A percentile compares a stretch with the other conserved stretches of the same genome.
These are phyloP conservation scores for Drosophila nigromelanica DNA, from an alignment of 1,140 invertebrate genomes.

Conservation along the genomic window DNA sequence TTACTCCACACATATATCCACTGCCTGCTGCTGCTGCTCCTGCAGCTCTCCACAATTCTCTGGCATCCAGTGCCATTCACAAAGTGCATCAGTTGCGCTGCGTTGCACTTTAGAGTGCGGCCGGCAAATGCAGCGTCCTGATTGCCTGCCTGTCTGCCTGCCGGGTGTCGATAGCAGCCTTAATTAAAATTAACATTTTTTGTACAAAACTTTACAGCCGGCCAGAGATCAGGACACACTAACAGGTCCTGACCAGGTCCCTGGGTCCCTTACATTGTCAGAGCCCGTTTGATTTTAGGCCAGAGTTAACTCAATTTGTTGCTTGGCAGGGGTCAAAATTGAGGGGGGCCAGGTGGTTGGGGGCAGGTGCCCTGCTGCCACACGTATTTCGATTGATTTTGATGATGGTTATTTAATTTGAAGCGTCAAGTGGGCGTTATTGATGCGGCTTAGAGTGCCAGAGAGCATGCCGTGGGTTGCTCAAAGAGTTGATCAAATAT, in stretches of 20 bases:
- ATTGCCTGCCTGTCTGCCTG: slow-evolving; percentile 41
- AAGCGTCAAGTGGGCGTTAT: slow-evolving; percentile 79
- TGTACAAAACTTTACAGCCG: slow-evolving; percentile 70
- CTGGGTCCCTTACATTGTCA: slow-evolving; percentile 54
- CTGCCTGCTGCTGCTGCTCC: neutral
- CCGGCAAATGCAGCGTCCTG: slow-evolving; percentile 42
- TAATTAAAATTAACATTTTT: slow-evolving; percentile 84
- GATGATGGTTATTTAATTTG: slow-evolving; percentile 83
- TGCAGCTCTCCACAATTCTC: neutral
- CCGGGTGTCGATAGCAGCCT: slow-evolving; percentile 78
- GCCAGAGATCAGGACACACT: slow-evolving; percentile 30
- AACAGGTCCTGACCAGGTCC: neutral
- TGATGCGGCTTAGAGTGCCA: slow-evolving; percentile 60
- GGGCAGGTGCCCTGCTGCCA: neutral
- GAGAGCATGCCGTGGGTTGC: slow-evolving; percentile 1
- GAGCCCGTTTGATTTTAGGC: slow-evolving; percentile 63
- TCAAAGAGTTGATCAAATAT: neutral
- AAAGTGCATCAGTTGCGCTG: slow-evolving; percentile 80
- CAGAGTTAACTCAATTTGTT: slow-evolving; percentile 78
- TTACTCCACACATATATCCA: slow-evolving; percentile 18
- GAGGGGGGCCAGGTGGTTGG: neutral
- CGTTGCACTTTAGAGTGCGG: slow-evolving; percentile 77
- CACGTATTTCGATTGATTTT: slow-evolving; percentile 64
- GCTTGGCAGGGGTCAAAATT: slow-evolving; percentile 2
- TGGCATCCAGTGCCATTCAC: slow-evolving; percentile 15